Evolutionary conservation across 2,888 invertebrate species (phyloP).

Genomic region (Hirtodrosophila alboralis): DNA sequence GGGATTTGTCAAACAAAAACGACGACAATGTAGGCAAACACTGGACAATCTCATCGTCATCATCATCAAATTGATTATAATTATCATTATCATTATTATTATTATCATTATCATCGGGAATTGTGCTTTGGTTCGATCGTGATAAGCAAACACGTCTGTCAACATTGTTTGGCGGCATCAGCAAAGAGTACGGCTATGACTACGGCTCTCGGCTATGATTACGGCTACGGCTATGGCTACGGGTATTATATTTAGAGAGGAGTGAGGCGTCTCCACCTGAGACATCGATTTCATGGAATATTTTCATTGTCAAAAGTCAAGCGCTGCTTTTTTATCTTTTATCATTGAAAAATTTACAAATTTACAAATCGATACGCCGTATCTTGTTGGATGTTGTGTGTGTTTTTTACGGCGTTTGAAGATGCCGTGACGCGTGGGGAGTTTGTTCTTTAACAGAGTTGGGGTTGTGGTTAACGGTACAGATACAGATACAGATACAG

Average conservation of each 20-base stretch:
- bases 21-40: conserved; percentile 47
- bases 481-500: not conserved
- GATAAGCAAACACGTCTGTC: conserved; percentile 64
- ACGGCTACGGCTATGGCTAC: too few relatives aligned
- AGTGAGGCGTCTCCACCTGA: conserved; percentile 18
- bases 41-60: conserved; percentile 35
- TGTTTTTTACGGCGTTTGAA: conserved; percentile 64
- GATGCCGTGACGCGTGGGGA: conserved; percentile 61
- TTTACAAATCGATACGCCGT: conserved; percentile 79
- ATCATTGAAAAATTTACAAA: conserved; percentile 78
- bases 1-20: conserved; percentile 66
- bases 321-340: conserved; percentile 58
- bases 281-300: conserved; percentile 40
- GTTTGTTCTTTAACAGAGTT: not conserved
- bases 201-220: conserved; percentile 7
- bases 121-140: conserved; percentile 51
- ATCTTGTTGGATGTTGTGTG: conserved; percentile 65
- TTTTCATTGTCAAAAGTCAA: conserved; percentile 73
- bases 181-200: conserved; percentile 49
- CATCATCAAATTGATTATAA: too few relatives aligned
- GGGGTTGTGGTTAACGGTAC: conserved; percentile 26
- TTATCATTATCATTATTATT: conserved; percentile 5
- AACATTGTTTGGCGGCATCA: conserved; percentile 65
- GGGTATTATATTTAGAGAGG: not conserved
- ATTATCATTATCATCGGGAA: conserved; percentile 40